A percentile compares a stretch with the other conserved stretches of the same genome.
Conservation (phyloP, 2,888 invertebrate species). For the Pecten maximus region DNA sequence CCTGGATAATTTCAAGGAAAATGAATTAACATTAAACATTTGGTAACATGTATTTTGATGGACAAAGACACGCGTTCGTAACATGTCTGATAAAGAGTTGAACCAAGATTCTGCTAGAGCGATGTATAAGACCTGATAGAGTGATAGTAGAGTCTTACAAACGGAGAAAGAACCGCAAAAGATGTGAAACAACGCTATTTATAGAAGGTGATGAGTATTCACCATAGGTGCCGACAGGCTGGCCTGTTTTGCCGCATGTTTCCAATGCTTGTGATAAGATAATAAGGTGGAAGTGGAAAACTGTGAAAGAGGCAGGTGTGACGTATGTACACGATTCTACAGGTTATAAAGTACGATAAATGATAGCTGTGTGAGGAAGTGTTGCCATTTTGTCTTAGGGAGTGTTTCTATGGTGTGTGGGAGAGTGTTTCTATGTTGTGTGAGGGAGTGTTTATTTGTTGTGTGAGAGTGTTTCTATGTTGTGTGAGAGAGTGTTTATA, state of each 20-base stretch:
- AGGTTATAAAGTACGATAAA: neutral
- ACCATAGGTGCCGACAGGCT: neutral
- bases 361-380: neutral
- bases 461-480: too few species aligned
- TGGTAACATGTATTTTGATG: neutral
- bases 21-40: neutral
- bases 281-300: neutral
- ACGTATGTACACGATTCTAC: neutral
- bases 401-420: too few species aligned
- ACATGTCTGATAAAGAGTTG: neutral
- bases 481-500: too few species aligned
- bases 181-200: neutral
- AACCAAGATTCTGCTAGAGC: too few species aligned
- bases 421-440: too few species aligned
- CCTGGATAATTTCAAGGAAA: neutral
- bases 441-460: too few species aligned
- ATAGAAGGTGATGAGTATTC: neutral
- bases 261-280: slow-evolving; percentile 11
- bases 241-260: neutral
- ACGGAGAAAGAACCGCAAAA: neutral
- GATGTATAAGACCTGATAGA: neutral
- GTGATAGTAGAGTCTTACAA: neutral
- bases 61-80: neutral
- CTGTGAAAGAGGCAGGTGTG: slow-evolving; percentile 17
- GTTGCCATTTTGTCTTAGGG: too few species aligned